phyloP scores from a whole-genome alignment of 92 coral and sea anemone species.

The Isaurus tuberculatus region DNA sequence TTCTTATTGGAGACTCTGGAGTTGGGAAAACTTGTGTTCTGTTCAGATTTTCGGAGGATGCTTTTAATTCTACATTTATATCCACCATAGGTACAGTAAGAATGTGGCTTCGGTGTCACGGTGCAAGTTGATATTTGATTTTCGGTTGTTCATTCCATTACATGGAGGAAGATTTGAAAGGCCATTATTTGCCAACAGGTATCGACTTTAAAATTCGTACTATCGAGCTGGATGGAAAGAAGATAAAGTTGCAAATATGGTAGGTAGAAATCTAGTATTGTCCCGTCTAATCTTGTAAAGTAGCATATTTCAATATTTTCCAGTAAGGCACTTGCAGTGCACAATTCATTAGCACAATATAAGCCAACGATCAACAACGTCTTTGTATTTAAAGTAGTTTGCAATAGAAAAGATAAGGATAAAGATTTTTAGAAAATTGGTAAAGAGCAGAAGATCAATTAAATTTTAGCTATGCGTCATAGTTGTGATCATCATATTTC shows the following conservation, averaged over 20 bases:
- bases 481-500: neutral
- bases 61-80: conserved; percentile 96
- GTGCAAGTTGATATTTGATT: conserved; percentile 17
- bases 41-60: conserved; percentile 98
- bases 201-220: conserved; percentile 98
- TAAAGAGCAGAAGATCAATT: neutral
- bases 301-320: conserved; percentile 4
- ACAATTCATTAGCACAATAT: conserved; percentile 1
- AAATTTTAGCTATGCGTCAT: neutral
- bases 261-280: conserved; percentile 47
- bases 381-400: neutral
- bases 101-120: conserved; percentile 17
- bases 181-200: conserved; percentile 72
- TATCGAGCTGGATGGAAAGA: conserved; percentile 96
- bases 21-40: conserved; percentile 96
- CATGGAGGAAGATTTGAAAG: neutral
- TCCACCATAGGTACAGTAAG: conserved; percentile 99
- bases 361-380: neutral
- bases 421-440: neutral
- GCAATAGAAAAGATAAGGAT: neutral
- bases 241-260: conserved; percentile 99
- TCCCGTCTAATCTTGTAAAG: neutral
- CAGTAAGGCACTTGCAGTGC: neutral
- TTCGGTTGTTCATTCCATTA: conserved; percentile 24
- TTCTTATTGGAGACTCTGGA: conserved; percentile 97